These are phyloP conservation scores for Tetragonula carbonaria DNA, from an alignment of 2,888 invertebrate species.

Conservation along the genomic window DNA sequence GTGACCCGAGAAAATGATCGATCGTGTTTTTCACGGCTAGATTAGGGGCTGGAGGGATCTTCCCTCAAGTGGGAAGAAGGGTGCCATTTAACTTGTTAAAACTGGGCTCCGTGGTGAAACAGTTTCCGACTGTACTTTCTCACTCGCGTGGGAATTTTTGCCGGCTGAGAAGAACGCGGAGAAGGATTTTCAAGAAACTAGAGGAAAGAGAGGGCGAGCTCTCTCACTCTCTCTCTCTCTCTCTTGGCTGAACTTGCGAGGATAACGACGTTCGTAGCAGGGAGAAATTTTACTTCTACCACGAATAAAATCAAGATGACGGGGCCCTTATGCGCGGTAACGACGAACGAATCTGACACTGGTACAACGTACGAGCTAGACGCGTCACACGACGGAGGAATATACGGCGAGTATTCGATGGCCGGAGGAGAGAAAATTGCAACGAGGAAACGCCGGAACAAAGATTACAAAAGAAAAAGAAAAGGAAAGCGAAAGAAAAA, in stretches of 20 bases:
- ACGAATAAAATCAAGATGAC: constrained; percentile 54
- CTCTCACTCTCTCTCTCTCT: no score
- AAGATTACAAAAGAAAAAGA: background rate
- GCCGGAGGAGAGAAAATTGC: constrained; percentile 15
- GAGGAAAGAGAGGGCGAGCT: background rate
- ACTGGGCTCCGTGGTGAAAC: constrained; percentile 28
- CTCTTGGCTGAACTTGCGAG: background rate
- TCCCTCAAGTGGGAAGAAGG: constrained; percentile 12
- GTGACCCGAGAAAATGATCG: constrained; percentile 33
- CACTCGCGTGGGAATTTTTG: constrained; percentile 29
- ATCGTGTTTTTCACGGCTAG: constrained; percentile 19
- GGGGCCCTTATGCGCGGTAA: constrained; percentile 43
- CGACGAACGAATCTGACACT: constrained; percentile 42
- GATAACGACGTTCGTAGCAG: constrained; percentile 48
- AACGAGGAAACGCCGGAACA: constrained; percentile 20
- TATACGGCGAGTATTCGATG: constrained; percentile 12
- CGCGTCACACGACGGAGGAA: constrained; percentile 17
- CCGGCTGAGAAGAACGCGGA: background rate
- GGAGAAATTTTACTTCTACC: constrained; percentile 53
- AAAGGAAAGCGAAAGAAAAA: background rate
- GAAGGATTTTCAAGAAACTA: background rate
- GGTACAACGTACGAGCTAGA: background rate
- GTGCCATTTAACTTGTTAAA: constrained; percentile 55
- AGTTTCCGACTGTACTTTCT: constrained; percentile 26
- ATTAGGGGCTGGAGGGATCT: constrained; percentile 16